Base-by-base conservation (phyloP, 2,797 vertebrate genomes). In the Microcaecilia unicolor region DNA sequence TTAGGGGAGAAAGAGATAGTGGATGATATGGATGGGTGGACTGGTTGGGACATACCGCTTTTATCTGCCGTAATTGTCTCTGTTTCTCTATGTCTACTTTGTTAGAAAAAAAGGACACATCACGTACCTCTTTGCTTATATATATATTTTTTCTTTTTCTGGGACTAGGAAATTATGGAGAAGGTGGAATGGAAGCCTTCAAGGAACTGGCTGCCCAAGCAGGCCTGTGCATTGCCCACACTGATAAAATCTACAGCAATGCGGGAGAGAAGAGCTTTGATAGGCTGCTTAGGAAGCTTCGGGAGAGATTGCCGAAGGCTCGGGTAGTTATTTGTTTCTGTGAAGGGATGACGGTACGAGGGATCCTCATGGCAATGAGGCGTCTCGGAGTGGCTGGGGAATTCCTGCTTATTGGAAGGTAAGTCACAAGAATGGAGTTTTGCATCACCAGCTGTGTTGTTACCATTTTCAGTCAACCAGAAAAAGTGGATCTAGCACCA, bases 211-310 rank as follows among this genome's bases (percentile, higher is more conserved):
- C 91, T 31, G 84, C 95, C 33, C 89, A 84, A 66, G 95, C 97
- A 49, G 92, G 94, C 18, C 78, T 99, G 23, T 99, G 95, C 59
- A 99, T 99, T 28, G 93, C 95, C 37, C 93, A 97, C 64, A 97
- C 94, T 1, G 95, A 98, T 77, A 99, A 99, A 72, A 99, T 99
- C 83, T 99, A 99, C 80, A 99, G 95, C 61, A 99, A 98, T 0
- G 94, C 95, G 0, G 95, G 90, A 1, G 95, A 99, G 57, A 93
- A 91, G 69, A 91, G 91, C 66, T 99, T 92, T 34, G 95, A 99
- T 32, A 86, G 93, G 3, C 85, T 99, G 20, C 74, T 99, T 27
- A 83, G 86, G 58, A 99, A 98, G 51, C 87, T 99, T 28, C 75
- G 92, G 0, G 94, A 96, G 44, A 81, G 94, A 18, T 59, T 99